Evolutionary conservation across 2,113 vertebrate genomes (phyloP), one percentile per base, ranked within the genome.

Genomic region (Eclectus roratus): DNA sequence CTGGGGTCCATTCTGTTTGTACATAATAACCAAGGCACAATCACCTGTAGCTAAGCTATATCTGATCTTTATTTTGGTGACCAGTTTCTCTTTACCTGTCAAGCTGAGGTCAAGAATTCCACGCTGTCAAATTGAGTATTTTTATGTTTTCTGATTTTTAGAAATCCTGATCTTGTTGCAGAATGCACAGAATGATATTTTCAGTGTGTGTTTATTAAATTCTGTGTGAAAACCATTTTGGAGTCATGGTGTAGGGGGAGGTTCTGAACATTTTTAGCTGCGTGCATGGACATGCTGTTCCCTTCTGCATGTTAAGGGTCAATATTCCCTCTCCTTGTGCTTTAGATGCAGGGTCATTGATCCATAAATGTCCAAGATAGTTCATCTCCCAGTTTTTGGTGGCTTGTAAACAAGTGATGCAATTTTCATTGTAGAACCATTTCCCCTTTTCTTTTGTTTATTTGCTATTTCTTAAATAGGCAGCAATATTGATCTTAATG

Each of bases 341-440:
- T 92, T 81, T 37, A 76, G 56, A 64, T 87, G 37, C 0, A 1
- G 39, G 73, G 70, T 85, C 73, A 80, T 68, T 89, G 95, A 95
- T 94, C 86, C 87, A 37, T 78, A 53, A 87, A 68, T 69, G 74
- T 52, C 72, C 80, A 70, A 61, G 91, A 87, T 64, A 44, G 41
- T 91, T 92, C 41, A 1, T 58, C n/a, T 84, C 60, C 2, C 23
- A 89, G 56, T 72, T 65, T 70, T 79, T 61, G 28, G 80, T 43
- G 56, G 29, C 78, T 87, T 94, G 84, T 74, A 69, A 49, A 91
- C 94, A 96, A 89, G 43, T 52, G 65, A 72, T 72, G 81, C 87
- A 68, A 29, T 85, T 94, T 91, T 89, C 85, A 35, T 3, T 81
- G 24, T 10, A 72, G 47, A 72, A 35, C 27, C 12, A 4, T 87